Evolutionary conservation across 1,140 invertebrate genomes (phyloP).

Genomic region (Brachionus asplanchnoidis): DNA sequence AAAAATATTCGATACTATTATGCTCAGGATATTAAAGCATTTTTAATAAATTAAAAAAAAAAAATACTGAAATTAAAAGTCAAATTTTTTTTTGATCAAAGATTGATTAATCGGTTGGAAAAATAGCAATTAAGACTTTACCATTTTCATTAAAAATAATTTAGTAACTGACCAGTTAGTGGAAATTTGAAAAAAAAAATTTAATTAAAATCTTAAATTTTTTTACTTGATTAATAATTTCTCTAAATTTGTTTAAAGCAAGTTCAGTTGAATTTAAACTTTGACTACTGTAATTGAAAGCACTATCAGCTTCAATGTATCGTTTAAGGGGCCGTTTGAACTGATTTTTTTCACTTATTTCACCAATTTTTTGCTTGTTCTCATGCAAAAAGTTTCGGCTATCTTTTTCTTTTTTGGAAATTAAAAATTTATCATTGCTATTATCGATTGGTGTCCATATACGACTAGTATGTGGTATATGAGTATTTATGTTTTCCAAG

Average conservation of each 20-base stretch:
- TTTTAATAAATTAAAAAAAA: too few relatives aligned
- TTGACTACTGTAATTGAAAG: conserved; percentile 54
- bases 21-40: too few relatives aligned
- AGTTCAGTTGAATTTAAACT: conserved; percentile 53
- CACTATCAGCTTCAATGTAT: conserved; percentile 44
- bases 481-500: conserved; percentile 12
- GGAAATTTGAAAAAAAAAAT: too few relatives aligned
- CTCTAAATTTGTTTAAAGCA: conserved; percentile 50
- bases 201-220: not conserved
- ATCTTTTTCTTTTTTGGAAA: conserved; percentile 43
- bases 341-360: not conserved
- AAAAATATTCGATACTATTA: too few relatives aligned
- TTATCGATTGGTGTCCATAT: conserved; percentile 49
- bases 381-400: conserved; percentile 47
- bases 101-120: too few relatives aligned
- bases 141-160: too few relatives aligned
- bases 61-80: too few relatives aligned
- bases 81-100: too few relatives aligned
- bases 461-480: conserved; percentile 31
- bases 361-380: conserved; percentile 47
- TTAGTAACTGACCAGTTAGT: too few relatives aligned
- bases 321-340: conserved; percentile 17
- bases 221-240: conserved; percentile 33
- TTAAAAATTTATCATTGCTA: conserved; percentile 49
- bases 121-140: too few relatives aligned